These are phyloP conservation scores for Puma concolor DNA, from an alignment of 2,113 vertebrate species.

Conservation along the genomic window DNA sequence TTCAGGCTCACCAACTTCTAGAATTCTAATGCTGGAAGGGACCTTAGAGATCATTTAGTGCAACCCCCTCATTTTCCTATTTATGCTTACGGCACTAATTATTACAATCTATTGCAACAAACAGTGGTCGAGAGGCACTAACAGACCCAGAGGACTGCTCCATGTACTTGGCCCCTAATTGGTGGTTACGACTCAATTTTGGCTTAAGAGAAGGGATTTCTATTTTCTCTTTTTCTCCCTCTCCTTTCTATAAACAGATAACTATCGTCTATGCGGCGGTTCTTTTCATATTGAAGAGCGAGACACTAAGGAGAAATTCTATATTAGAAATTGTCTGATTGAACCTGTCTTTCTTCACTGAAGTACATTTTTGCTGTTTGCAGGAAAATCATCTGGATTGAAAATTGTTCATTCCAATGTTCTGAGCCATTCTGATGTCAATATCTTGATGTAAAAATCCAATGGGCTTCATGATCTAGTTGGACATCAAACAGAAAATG, in stretches of 20 bases:
- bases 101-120: constrained; percentile 29
- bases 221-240: not conserved
- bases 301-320: not conserved
- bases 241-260: constrained; percentile 25
- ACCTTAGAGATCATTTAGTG: constrained; percentile 20
- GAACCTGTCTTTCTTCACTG: not conserved
- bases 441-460: not conserved
- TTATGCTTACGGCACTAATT: constrained; percentile 62
- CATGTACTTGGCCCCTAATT: constrained; percentile 46
- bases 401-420: not conserved
- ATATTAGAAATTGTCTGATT: not conserved
- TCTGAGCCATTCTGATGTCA: not conserved
- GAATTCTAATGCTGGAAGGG: constrained; percentile 16
- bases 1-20: constrained; percentile 47
- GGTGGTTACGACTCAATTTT: constrained; percentile 53
- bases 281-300: not conserved
- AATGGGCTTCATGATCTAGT: not conserved
- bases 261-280: not conserved
- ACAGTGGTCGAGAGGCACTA: constrained; percentile 8
- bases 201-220: not conserved
- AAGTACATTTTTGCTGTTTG: not conserved
- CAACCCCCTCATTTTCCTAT: constrained; percentile 53
- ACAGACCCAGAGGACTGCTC: constrained; percentile 9
- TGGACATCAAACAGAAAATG: not conserved
- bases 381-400: not conserved